Evolutionary conservation across 2,888 invertebrate species (phyloP).

Genomic region (Lampropteryx suffumata): DNA sequence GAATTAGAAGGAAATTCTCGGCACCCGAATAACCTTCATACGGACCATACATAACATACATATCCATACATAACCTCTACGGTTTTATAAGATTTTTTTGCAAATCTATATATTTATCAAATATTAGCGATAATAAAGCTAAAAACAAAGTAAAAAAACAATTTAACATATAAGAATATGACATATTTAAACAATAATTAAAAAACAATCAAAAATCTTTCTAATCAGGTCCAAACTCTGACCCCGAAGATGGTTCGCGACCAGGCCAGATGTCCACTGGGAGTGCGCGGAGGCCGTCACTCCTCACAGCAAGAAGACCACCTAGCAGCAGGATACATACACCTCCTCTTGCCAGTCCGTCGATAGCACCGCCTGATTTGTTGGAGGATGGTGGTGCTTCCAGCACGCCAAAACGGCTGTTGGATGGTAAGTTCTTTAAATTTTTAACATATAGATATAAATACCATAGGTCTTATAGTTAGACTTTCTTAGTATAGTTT

Average conservation of each 20-base stretch:
- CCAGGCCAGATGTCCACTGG: conserved; percentile 88
- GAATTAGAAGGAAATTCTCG: too few species aligned
- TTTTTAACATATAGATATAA: too few species aligned
- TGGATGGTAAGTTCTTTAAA: conserved; percentile 76
- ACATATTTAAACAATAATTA: neutral
- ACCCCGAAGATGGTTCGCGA: conserved; percentile 89
- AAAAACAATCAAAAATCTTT: neutral
- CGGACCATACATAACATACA: too few species aligned
- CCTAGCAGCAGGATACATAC: conserved; percentile 86
- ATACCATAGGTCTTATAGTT: too few species aligned
- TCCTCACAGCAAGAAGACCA: conserved; percentile 74
- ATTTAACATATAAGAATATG: too few species aligned
- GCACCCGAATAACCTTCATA: too few species aligned
- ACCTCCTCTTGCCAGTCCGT: conserved; percentile 87
- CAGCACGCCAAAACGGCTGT: conserved; percentile 88
- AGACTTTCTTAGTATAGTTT: too few species aligned
- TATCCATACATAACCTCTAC: too few species aligned
- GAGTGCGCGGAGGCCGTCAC: conserved; percentile 73
- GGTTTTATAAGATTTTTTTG: too few species aligned
- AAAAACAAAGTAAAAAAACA: too few species aligned
- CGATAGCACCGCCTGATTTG: conserved; percentile 85
- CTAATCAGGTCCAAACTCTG: conserved; percentile 85
- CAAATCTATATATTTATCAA: too few species aligned
- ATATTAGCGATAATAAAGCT: too few species aligned
- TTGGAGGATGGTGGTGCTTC: conserved; percentile 91